Percentiles rank a stretch among this genome's conserved stretches.
Evolutionary conservation across 2,113 vertebrate species (phyloP).

Genomic region (Lagopus leucura): DNA sequence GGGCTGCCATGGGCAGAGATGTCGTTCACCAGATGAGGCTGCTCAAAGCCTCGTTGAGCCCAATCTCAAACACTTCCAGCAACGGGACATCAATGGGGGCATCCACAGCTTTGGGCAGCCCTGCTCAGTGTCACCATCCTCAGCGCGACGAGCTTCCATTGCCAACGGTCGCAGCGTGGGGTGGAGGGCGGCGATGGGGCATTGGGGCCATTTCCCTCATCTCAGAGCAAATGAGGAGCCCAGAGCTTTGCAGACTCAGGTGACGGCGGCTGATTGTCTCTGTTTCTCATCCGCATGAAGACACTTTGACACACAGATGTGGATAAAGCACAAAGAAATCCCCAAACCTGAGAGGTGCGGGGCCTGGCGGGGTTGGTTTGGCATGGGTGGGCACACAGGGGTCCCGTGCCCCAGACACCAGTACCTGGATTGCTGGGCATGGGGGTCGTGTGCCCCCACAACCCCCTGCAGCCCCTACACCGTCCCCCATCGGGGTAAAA

Average conservation of each 20-base stretch:
- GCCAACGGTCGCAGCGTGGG: background rate
- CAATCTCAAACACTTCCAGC: background rate
- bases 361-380: background rate
- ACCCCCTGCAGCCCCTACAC: background rate
- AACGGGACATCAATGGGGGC: background rate
- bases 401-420: background rate
- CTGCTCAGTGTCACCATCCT: background rate
- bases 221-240: background rate
- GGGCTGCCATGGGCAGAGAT: background rate
- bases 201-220: background rate
- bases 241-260: background rate
- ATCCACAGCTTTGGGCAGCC: background rate
- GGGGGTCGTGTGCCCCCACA: background rate
- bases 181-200: background rate
- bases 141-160: background rate
- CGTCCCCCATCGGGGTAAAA: background rate
- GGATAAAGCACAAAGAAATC: background rate
- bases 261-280: conserved; percentile 72
- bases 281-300: conserved; percentile 61
- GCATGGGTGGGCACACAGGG: fast-evolving
- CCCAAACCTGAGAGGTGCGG: background rate
- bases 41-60: background rate
- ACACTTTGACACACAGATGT: conserved; percentile 46
- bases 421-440: background rate
- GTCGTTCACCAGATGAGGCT: background rate